These are phyloP conservation scores for Drosophila cyrtoloma DNA, from an alignment of 2,888 invertebrate species.

Conservation along the genomic window DNA sequence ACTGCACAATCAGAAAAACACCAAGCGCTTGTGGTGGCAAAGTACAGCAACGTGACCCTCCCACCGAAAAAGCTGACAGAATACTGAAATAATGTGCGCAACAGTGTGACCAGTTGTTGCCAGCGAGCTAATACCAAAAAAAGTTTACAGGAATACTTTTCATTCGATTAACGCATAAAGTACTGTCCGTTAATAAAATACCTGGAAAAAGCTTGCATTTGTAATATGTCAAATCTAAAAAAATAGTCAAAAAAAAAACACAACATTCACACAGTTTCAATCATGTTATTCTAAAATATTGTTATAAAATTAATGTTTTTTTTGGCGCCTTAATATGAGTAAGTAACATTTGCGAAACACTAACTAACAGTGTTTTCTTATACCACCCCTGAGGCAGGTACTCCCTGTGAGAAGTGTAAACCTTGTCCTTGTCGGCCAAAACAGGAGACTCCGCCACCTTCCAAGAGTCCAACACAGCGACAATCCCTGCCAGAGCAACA, in stretches of 20 bases:
- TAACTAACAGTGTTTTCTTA: not conserved
- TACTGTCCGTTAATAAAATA: not conserved
- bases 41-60: not conserved
- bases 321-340: constrained; percentile 46
- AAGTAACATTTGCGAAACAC: constrained; percentile 22
- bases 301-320: constrained; percentile 14
- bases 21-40: constrained; percentile 14
- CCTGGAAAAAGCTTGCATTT: not conserved
- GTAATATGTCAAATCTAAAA: not conserved
- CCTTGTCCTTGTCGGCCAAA: constrained; percentile 48
- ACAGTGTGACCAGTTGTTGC: constrained; percentile 32
- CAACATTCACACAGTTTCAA: constrained; percentile 3
- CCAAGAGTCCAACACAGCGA: not conserved
- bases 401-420: constrained; percentile 64
- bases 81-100: constrained; percentile 25
- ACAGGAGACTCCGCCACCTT: not conserved
- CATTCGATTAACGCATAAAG: not conserved
- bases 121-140: constrained; percentile 13
- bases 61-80: constrained; percentile 33
- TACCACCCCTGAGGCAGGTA: constrained; percentile 5
- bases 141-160: not conserved
- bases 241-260: no score
- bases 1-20: constrained; percentile 29
- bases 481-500: not conserved
- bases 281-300: constrained; percentile 3